Evolutionary conservation across 2,888 invertebrate species (phyloP).

Genomic region (Leucoma salicis): DNA sequence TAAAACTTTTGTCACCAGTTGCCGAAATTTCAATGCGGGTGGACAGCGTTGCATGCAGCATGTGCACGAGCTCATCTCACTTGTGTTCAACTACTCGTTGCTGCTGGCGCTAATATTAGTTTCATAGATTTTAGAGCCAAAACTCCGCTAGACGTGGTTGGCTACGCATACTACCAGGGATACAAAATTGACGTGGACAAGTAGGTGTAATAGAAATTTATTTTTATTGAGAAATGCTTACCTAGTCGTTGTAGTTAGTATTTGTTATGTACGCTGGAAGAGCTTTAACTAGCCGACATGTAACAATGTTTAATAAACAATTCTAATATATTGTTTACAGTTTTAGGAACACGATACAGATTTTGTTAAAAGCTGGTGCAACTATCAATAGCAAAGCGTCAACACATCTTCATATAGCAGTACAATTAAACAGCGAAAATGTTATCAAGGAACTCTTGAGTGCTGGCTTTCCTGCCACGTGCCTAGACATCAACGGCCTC

Average conservation of each 20-base stretch:
- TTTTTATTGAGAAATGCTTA: no score
- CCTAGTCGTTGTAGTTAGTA: no score
- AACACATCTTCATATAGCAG: slow-evolving; percentile 35
- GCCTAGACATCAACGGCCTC: slow-evolving; percentile 23
- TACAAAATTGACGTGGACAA: slow-evolving; percentile 8
- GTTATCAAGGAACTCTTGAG: slow-evolving; percentile 20
- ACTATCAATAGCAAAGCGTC: slow-evolving; percentile 4
- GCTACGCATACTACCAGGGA: slow-evolving; percentile 18
- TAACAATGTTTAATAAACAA: no score
- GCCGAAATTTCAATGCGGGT: slow-evolving; percentile 61
- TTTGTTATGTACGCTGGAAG: no score
- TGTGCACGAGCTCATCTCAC: slow-evolving; percentile 59
- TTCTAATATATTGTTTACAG: slow-evolving; percentile 13
- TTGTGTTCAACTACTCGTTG: slow-evolving; percentile 24
- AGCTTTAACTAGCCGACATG: no score
- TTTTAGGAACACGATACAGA: slow-evolving; percentile 17
- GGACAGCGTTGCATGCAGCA: slow-evolving; percentile 81
- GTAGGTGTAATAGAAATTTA: slow-evolving; percentile 11
- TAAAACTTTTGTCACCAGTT: slow-evolving; percentile 51
- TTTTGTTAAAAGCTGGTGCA: slow-evolving; percentile 16
- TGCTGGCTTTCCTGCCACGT: slow-evolving; percentile 18
- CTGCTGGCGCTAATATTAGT: slow-evolving; percentile 28
- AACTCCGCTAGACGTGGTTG: slow-evolving; percentile 33
- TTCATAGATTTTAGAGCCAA: slow-evolving; percentile 24
- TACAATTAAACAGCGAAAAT: slow-evolving; percentile 27